Evolutionary conservation across 2,888 invertebrate species (phyloP).

Genomic region (Lasioglossum pauxillum): DNA sequence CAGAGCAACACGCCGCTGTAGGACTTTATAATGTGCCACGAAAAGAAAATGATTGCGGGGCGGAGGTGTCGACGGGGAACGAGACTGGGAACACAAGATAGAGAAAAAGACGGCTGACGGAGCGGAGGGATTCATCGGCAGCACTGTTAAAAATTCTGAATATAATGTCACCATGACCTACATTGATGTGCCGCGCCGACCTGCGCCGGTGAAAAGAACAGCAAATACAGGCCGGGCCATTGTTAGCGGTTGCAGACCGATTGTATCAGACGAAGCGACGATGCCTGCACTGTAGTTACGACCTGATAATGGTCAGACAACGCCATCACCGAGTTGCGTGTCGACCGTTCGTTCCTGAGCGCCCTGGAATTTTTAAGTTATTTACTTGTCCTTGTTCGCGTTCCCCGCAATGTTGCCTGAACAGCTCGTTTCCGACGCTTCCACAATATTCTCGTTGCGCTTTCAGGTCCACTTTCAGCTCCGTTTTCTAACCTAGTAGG

Average conservation of each 20-base stretch:
- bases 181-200: conserved; percentile 49
- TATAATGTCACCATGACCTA: conserved; percentile 69
- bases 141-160: conserved; percentile 60
- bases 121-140: conserved; percentile 35
- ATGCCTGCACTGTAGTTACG: conserved; percentile 62
- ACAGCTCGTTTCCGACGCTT: neutral
- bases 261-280: conserved; percentile 61
- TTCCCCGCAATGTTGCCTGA: neutral
- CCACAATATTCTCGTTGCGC: neutral
- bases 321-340: conserved; percentile 54
- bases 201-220: conserved; percentile 63
- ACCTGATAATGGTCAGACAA: conserved; percentile 61
- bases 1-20: conserved; percentile 26
- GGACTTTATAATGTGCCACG: conserved; percentile 21
- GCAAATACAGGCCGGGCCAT: conserved; percentile 62
- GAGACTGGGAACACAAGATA: conserved; percentile 23
- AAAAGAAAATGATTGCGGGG: conserved; percentile 8
- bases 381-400: conserved; percentile 28
- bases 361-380: conserved; percentile 57
- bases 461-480: no score
- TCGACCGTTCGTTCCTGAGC: conserved; percentile 21
- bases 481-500: no score
- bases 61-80: neutral
- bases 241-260: conserved; percentile 62
- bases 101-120: conserved; percentile 24